Base-by-base conservation (phyloP, 2,797 vertebrate species). In the Channa striata region DNA sequence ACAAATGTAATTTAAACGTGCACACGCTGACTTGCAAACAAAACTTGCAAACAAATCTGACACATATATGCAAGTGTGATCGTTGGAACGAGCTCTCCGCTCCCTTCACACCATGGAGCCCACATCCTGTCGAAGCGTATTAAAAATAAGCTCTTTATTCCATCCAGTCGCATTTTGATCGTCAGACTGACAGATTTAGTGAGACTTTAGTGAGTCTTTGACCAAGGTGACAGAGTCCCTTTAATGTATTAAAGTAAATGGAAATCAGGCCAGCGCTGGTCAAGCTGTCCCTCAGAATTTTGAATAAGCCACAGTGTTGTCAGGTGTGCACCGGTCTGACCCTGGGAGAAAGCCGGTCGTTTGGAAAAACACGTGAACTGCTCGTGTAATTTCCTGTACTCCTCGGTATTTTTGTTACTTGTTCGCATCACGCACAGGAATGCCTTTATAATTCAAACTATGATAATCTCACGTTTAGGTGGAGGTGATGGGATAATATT, bases 121-220 rank as follows among this genome's bases (percentile, higher is more conserved):
- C 74, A 65, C 63, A 84, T 91, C 83, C 79, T 86, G 72, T 56
- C 54, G 20, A 62, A 80, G 80, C 82, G 87, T 87, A 84, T 89
- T 85, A 89, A 87, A 87, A 84, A 81, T 47, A 58, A 60, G 36
- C 21, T 68, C 66, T 82, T 79, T 33, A 77, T 80, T 83, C 73
- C 21, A 72, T 76, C 72, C 12, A 51, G 58, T 82, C 33, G 20
- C 62, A 59, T 78, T 78, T 50, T 60, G 30, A 69, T 37, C 39
- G 74, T 72, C 56, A 58, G 54, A 53, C 51, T 69, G 77, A 85
- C 80, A 83, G 62, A 76, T 81, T 84, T 80, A 86, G 46, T 58
- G 25, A 48, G 59, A 1, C 12, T 3, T 30, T 30, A 30, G 25
- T 30, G 34, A 70, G 16, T 30, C 25, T 47, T 53, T 19, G 17